A percentile compares a stretch with the other conserved stretches of the same genome.
Conservation (phyloP, 2,113 vertebrate genomes). For the Rallus limicola region DNA sequence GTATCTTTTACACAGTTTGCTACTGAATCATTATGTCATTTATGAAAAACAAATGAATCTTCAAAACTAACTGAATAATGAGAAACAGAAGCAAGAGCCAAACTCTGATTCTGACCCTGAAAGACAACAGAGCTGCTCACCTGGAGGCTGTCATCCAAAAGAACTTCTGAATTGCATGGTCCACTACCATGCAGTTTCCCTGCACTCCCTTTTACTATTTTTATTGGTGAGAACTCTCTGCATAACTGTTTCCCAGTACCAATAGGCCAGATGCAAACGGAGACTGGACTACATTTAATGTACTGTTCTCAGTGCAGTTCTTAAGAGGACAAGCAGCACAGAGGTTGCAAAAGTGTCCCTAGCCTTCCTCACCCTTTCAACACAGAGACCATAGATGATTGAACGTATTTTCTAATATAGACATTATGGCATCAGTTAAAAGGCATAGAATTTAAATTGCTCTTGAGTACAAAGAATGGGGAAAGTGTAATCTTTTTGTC, state of each 20-base stretch:
- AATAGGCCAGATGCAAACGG: no score
- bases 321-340: not conserved
- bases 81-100: not conserved
- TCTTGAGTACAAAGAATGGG: not conserved
- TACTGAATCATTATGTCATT: not conserved
- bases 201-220: not conserved
- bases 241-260: not conserved
- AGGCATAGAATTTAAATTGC: not conserved
- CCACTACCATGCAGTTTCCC: not conserved
- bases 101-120: not conserved
- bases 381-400: not conserved
- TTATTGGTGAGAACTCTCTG: not conserved
- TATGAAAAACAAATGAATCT: not conserved
- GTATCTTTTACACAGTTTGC: not conserved
- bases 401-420: not conserved
- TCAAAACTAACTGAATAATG: not conserved
- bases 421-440: fast-evolving
- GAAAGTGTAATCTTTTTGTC: not conserved
- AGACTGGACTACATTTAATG: not conserved
- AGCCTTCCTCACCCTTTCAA: not conserved
- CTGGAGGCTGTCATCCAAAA: not conserved
- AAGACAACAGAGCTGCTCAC: not conserved
- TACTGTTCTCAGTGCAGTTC: not conserved
- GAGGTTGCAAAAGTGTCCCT: not conserved
- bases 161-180: not conserved